Conservation (phyloP, 2,888 invertebrate species). For the Oscheius sp. region DNA sequence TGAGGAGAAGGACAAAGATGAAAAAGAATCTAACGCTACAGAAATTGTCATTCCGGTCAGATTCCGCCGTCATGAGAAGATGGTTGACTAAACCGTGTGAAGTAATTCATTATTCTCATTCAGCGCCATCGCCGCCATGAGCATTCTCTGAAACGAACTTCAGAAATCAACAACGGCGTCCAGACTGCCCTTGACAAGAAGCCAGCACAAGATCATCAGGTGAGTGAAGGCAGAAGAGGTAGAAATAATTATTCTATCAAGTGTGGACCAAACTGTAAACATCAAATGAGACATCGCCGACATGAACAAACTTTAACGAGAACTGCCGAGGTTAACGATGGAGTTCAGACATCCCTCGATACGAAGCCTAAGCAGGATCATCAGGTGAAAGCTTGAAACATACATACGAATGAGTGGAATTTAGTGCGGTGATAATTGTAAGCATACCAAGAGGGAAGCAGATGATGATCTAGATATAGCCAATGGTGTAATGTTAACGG, state of each 20-base stretch:
- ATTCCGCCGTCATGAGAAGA: conserved; percentile 18
- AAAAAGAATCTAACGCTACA: conserved; percentile 10
- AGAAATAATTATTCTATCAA: background rate
- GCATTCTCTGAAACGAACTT: conserved; percentile 14
- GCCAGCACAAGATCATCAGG: conserved; percentile 24
- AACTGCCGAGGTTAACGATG: conserved; percentile 8
- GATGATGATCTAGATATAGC: background rate
- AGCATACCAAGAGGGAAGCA: background rate
- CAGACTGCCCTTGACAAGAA: conserved; percentile 14
- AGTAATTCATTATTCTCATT: background rate
- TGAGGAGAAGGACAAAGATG: conserved; percentile 18
- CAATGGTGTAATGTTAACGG: background rate
- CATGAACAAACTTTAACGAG: background rate
- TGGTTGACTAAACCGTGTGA: conserved; percentile 11
- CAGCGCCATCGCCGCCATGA: conserved; percentile 22
- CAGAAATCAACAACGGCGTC: conserved; percentile 23
- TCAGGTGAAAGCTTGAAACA: background rate
- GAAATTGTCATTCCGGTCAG: conserved; percentile 17
- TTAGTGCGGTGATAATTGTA: conserved; percentile 11
- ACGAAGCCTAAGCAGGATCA: conserved; percentile 12
- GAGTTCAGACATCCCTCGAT: conserved; percentile 11
- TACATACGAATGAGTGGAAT: background rate
- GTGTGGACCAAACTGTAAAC: conserved; percentile 9
- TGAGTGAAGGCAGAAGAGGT: too few relatives aligned
- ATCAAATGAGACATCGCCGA: background rate